Conservation (phyloP, 2,113 vertebrate genomes). For the Pluvianellus socialis region DNA sequence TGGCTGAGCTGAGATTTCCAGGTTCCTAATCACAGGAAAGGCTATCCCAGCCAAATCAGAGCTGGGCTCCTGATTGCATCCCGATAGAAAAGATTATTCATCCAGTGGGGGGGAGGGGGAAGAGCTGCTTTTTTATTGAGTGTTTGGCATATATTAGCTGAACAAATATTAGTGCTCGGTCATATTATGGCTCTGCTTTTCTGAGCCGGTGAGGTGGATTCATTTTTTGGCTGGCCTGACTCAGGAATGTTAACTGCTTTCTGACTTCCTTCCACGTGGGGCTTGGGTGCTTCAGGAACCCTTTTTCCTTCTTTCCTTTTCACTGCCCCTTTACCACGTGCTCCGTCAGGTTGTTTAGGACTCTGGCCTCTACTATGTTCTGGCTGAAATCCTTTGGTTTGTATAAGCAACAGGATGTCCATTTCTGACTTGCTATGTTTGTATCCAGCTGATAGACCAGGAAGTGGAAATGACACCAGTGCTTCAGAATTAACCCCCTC, state of each 20-base stretch:
- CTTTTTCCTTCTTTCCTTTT: background rate
- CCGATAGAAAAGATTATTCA: constrained; percentile 1
- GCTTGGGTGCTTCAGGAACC: background rate
- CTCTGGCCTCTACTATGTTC: background rate
- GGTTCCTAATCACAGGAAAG: background rate
- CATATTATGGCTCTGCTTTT: background rate
- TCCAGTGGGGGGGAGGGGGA: background rate
- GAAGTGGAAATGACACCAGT: background rate
- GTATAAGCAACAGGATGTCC: background rate
- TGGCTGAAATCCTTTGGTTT: background rate
- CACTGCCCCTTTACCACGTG: background rate
- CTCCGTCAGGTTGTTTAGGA: background rate
- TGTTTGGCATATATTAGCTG: background rate
- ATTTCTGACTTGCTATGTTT: background rate
- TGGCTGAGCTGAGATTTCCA: constrained; percentile 3
- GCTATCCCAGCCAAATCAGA: background rate
- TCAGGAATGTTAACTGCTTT: background rate
- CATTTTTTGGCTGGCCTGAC: background rate
- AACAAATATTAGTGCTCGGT: background rate
- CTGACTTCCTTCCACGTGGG: background rate
- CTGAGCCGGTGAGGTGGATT: background rate
- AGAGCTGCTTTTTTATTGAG: background rate
- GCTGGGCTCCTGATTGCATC: background rate
- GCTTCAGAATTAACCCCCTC: background rate
- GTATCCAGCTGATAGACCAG: background rate